These are phyloP conservation scores for Acropora yongei DNA, from an alignment of 64 coral and sea anemone species.

Conservation along the genomic window DNA sequence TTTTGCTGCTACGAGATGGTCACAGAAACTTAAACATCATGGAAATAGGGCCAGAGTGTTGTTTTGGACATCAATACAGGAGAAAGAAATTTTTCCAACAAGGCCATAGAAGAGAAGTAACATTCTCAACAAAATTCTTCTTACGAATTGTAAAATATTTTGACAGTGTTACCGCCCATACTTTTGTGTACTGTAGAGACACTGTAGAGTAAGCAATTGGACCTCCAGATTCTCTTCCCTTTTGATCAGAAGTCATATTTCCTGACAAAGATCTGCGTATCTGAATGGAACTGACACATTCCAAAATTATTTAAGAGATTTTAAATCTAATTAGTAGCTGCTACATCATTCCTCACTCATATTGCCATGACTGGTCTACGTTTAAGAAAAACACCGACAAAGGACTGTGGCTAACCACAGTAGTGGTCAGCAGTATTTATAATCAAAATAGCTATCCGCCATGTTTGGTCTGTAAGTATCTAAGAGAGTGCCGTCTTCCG, in stretches of 20 bases:
- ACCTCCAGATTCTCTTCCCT: too few relatives aligned
- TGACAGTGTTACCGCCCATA: not conserved
- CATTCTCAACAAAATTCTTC: not conserved
- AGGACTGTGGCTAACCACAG: slow-evolving; percentile 17
- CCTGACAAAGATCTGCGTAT: not conserved
- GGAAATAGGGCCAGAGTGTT: not conserved
- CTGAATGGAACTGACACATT: slow-evolving; percentile 23
- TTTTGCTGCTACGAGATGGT: not conserved
- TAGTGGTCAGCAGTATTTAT: slow-evolving; percentile 25
- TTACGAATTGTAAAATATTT: not conserved
- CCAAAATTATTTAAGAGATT: not conserved
- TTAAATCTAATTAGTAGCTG: not conserved
- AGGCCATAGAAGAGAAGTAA: not conserved
- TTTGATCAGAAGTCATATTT: not conserved
- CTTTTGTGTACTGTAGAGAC: not conserved
- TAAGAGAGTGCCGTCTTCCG: not conserved
- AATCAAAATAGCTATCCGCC: slow-evolving; percentile 35
- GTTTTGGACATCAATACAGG: slow-evolving; percentile 3
- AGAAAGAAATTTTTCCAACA: not conserved
- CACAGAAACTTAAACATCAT: not conserved
- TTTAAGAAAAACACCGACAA: slow-evolving; percentile 21
- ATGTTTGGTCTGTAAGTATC: slow-evolving; percentile 34
- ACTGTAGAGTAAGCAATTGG: not conserved
- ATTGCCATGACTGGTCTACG: slow-evolving; percentile 21
- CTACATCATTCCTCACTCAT: slow-evolving; percentile 26